Evolutionary conservation across 2,797 vertebrate species (phyloP), one percentile per base, ranked within the genome.

Genomic region (Rousettus madagascariensis): DNA sequence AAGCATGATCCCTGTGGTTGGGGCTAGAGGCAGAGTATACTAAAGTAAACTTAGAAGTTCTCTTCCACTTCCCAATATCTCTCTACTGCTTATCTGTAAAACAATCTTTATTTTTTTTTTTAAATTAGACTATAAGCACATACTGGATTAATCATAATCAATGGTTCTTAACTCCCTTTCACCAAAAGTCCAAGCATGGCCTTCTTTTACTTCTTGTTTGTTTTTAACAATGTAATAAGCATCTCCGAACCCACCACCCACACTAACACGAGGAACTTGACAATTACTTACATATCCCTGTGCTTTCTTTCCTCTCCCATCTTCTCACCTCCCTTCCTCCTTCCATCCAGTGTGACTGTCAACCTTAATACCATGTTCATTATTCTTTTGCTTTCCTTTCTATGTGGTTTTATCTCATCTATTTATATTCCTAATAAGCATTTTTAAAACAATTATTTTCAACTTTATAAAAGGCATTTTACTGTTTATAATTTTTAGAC

Each of bases 171-270:
- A 83, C 53, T 86, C 74, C 66, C 2, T 80, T 36, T 86, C 24
- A 63, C 12, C 15, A n/a, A 33, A n/a, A 6, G n/a, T 91, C 26
- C 24, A 68, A 80, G 24, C 10, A 8, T n/a, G 16, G 3, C 8
- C 20, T 71, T 90, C 71, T 77, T 94, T 94, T 61, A 51, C n/a
- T 82, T 95, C 46, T 78, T 83, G 17, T 53, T 79, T 71, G 41
- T 20, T 90, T 95, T 93, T 75, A 68, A 78, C 9, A 85, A 66
- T 71, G 46, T 33, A 49, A 9, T 66, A 83, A 83, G 11, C 2
- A 2, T 80, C 65, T n/a, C 33, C 51, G 90, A 93, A 80, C 57
- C 57, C 17, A 59, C 2, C 28, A 55, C 57, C 49, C 71, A 88
- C 4, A 33, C 26, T 86, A 43, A 90, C 36, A 41, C 8, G 55